These are phyloP conservation scores for Drosophila yooni DNA, from an alignment of 2,888 invertebrate species.

Conservation along the genomic window DNA sequence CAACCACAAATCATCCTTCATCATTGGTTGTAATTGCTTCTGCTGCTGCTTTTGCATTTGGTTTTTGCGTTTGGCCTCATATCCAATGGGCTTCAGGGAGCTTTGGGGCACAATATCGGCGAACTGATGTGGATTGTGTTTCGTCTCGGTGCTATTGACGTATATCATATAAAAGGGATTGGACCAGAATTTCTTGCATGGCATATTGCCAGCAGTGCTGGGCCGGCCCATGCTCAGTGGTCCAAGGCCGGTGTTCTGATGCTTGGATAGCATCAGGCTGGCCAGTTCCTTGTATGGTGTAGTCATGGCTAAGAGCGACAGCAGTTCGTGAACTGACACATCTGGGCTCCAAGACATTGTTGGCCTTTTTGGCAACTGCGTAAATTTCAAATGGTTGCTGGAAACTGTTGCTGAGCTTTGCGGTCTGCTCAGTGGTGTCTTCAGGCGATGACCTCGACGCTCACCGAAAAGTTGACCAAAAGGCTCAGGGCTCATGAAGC, in stretches of 20 bases:
- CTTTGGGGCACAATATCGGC: constrained; percentile 1
- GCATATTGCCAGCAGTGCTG: constrained; percentile 19
- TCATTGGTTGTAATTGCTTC: background rate
- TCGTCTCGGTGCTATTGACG: background rate
- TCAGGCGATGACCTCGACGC: background rate
- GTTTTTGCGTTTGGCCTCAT: constrained; percentile 32
- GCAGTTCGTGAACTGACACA: constrained; percentile 17
- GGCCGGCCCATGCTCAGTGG: constrained; percentile 23
- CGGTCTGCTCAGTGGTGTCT: background rate
- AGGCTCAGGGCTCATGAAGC: constrained; percentile 32
- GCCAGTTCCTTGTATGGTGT: constrained; percentile 35
- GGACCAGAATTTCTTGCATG: constrained; percentile 41
- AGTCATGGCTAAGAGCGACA: constrained; percentile 23
- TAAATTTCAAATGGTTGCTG: background rate
- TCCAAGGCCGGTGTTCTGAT: constrained; percentile 31
- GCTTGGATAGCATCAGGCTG: constrained; percentile 29
- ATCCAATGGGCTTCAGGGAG: constrained; percentile 49
- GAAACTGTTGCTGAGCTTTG: background rate
- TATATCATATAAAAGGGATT: constrained; percentile 30
- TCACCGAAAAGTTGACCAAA: constrained; percentile 11
- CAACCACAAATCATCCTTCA: constrained; percentile 7
- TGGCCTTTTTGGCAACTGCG: background rate
- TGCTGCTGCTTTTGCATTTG: background rate
- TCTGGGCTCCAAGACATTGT: constrained; percentile 9
- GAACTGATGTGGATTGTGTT: background rate